Evolutionary conservation across 2,888 invertebrate species (phyloP), one percentile per base, ranked within the genome.

Genomic region (Anoncus sp.): DNA sequence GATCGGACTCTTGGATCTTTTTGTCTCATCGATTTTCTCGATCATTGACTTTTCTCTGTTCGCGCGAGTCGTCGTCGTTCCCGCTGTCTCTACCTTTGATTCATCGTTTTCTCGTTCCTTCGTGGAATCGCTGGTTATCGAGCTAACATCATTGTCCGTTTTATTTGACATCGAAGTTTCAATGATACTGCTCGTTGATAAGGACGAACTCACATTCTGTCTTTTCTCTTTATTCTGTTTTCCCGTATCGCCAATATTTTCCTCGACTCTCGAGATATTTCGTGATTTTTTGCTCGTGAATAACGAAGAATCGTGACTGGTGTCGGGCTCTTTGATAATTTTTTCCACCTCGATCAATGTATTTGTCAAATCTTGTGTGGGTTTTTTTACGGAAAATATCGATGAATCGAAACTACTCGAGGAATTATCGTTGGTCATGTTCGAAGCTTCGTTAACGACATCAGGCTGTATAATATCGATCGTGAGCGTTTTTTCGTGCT

Each of bases 381-480:
- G 24, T 27, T 74, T 71, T 31, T n/a, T 66, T 7, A 49, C 38
- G n/a, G 47, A 40, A 10, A 77, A 75, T 9, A 70, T 12, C 24
- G 79, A 60, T 0, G 77, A 77, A 27, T 81, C 77, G 59, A 73
- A 66, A 27, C 79, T 82, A 45, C 73, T 63, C 14, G 71, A 65
- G 5, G 86, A 86, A 35, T 87, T 85, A 43, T 87, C 87, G 59
- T 87, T 86, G 10, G 86, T 87, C 7, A 87, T 87, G 35, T 85
- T 85, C 3, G 72, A 77, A 16, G 80, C 80, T 6, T 82, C 74
- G 45, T 72, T 62, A 57, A 51, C 16, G 3, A 43, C 16, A 10
- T 66, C 45, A 10, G 59, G 18, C 18, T 20, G n/a, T 27, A 45
- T 27, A 18, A 22, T 53, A 0, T 69, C 72, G 4, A 72, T 20